Conservation (phyloP, 1,140 invertebrate genomes). For the Drosophila punjabiensis region DNA sequence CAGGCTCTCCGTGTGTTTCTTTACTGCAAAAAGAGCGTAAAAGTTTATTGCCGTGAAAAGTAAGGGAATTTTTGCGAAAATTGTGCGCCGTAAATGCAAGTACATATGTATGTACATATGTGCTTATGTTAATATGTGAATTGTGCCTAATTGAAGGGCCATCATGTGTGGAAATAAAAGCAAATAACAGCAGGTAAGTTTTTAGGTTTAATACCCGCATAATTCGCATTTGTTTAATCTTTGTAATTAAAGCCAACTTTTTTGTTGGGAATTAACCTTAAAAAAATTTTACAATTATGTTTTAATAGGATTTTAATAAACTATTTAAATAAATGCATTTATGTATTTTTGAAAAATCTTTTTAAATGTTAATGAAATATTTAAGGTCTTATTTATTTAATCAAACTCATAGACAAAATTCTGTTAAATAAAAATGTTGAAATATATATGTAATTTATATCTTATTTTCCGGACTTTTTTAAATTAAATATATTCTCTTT, state of each 20-base stretch:
- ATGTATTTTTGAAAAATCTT: neutral
- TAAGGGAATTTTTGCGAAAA: neutral
- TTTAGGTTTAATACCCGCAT: conserved; percentile 14
- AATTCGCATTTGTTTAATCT: conserved; percentile 10
- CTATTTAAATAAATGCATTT: neutral
- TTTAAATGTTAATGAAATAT: neutral
- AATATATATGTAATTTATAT: no score
- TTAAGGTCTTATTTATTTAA: neutral
- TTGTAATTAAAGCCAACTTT: conserved; percentile 8
- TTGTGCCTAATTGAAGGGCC: conserved; percentile 9
- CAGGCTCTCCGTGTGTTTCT: neutral
- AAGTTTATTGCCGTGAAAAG: conserved; percentile 34
- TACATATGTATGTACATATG: neutral
- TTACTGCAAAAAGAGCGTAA: conserved; percentile 2
- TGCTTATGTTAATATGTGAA: neutral
- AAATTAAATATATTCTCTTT: neutral
- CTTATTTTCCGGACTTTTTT: neutral
- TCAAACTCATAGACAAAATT: no score
- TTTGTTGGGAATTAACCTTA: neutral
- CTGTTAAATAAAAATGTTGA: no score
- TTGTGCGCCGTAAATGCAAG: conserved; percentile 1
- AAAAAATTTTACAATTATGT: neutral
- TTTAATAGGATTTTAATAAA: neutral
- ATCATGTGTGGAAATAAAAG: conserved; percentile 3
- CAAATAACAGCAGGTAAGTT: conserved; percentile 10